Evolutionary conservation across 2,113 vertebrate genomes (phyloP).

Genomic region (Pituophis catenifer): DNA sequence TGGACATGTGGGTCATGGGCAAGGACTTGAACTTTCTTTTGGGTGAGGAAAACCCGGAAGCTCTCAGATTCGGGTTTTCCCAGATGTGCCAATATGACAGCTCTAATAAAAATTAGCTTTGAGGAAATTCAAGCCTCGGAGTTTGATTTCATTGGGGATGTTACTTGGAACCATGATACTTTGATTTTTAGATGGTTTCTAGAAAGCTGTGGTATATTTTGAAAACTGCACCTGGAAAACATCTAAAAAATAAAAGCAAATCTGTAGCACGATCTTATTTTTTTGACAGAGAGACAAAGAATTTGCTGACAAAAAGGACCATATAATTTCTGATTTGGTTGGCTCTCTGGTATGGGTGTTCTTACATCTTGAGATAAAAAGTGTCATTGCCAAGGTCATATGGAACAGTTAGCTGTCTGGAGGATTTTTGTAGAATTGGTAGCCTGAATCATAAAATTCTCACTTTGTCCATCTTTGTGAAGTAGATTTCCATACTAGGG

Average conservation of each 20-base stretch:
- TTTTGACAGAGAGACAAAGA: slow-evolving; percentile 5
- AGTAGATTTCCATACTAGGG: slow-evolving; percentile 4
- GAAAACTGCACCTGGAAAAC: not conserved
- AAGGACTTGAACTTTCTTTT: too few relatives aligned
- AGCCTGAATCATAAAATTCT: slow-evolving; percentile 2
- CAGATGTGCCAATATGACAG: too few relatives aligned
- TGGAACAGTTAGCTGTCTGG: not conserved
- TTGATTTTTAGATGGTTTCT: not conserved
- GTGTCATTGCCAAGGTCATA: slow-evolving; percentile 23
- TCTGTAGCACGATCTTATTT: not conserved
- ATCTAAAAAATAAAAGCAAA: not conserved
- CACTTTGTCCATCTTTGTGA: not conserved
- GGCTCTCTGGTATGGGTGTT: not conserved
- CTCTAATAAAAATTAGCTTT: too few relatives aligned
- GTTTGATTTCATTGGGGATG: too few relatives aligned
- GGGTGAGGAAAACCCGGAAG: too few relatives aligned
- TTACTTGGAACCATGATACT: not conserved
- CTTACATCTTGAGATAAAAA: slow-evolving; percentile 4
- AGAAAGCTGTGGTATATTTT: not conserved
- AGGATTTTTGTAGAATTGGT: slow-evolving; percentile 1
- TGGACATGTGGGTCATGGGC: too few relatives aligned
- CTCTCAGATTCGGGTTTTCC: too few relatives aligned
- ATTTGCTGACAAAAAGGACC: not conserved
- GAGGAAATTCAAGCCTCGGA: too few relatives aligned
- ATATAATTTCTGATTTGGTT: not conserved